A percentile compares a stretch with the other conserved stretches of the same genome.
Evolutionary conservation across 1,140 invertebrate genomes (phyloP).

Genomic region (Atta colombica): DNA sequence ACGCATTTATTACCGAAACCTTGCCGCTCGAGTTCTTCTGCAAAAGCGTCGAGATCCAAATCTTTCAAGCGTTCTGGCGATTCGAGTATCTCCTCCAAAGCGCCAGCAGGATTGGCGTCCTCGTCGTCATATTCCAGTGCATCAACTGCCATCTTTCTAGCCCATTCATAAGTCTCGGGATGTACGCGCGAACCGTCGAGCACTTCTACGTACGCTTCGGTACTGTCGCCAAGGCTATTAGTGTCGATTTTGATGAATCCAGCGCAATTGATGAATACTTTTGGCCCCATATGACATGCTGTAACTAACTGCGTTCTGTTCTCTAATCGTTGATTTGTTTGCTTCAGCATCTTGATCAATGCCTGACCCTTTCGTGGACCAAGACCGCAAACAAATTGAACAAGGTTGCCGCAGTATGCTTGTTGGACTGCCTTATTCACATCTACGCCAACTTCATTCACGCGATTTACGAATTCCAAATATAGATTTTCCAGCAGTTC

Average conservation of each 20-base stretch:
- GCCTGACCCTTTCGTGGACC: slow-evolving; percentile 98
- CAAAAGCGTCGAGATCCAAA: slow-evolving; percentile 99
- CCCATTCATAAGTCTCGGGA: slow-evolving; percentile 99
- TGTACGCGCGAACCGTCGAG: slow-evolving; percentile 99
- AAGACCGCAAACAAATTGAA: slow-evolving; percentile 99
- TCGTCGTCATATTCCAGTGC: slow-evolving; percentile 99
- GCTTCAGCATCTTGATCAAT: slow-evolving; percentile 96
- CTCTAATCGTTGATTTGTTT: slow-evolving; percentile 96
- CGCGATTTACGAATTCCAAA: slow-evolving; percentile 96
- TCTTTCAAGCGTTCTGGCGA: slow-evolving; percentile 98
- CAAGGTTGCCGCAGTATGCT: slow-evolving; percentile 94
- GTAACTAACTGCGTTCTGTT: slow-evolving; percentile 98
- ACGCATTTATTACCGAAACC: slow-evolving; percentile 99
- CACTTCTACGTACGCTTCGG: slow-evolving; percentile 98
- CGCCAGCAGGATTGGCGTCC: slow-evolving; percentile 97
- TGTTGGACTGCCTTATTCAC: slow-evolving; percentile 97
- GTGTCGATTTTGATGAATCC: slow-evolving; percentile 99
- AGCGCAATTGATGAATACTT: slow-evolving; percentile 99
- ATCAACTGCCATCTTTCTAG: slow-evolving; percentile 99
- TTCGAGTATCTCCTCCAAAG: slow-evolving; percentile 98
- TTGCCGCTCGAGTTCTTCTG: slow-evolving; percentile 98
- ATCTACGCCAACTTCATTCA: slow-evolving; percentile 99
- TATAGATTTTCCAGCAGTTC: slow-evolving; percentile 94
- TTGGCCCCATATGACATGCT: slow-evolving; percentile 98
- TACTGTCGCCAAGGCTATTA: slow-evolving; percentile 96